A percentile compares a stretch with the other conserved stretches of the same genome.
Evolutionary conservation across 2,797 vertebrate genomes (phyloP).

Genomic region (Buceros bicornis): DNA sequence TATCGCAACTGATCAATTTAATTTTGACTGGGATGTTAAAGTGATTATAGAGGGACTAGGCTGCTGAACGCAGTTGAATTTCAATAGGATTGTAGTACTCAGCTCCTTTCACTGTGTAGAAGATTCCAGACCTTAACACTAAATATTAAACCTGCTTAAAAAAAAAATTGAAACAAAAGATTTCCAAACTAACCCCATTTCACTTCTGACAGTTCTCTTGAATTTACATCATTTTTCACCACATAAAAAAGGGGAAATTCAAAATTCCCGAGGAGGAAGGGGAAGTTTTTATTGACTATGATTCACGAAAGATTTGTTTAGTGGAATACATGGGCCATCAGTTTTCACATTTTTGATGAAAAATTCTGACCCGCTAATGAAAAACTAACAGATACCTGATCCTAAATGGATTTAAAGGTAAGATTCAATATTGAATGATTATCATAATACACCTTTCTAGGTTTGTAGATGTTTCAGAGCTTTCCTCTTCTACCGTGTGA

Average conservation of each 20-base stretch:
- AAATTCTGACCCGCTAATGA: constrained; percentile 23
- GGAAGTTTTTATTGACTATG: neutral
- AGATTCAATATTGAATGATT: constrained; percentile 46
- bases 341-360: constrained; percentile 29
- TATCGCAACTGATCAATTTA: constrained; percentile 54
- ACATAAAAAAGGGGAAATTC: neutral
- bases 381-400: constrained; percentile 30
- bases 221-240: neutral
- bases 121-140: constrained; percentile 24
- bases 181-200: neutral
- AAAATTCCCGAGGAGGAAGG: neutral
- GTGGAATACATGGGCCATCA: neutral
- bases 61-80: constrained; percentile 46
- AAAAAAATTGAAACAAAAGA: neutral
- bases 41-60: constrained; percentile 35
- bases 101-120: constrained; percentile 25
- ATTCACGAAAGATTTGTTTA: neutral
- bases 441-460: neutral
- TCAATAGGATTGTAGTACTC: constrained; percentile 37
- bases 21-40: constrained; percentile 57
- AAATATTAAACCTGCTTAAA: neutral
- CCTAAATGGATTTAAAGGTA: constrained; percentile 10
- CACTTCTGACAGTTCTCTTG: constrained; percentile 4
- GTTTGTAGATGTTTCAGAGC: constrained; percentile 1
- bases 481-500: constrained; percentile 14